Evolutionary conservation across 2,888 invertebrate genomes (phyloP).

Genomic region (Harpalus rufipes): DNA sequence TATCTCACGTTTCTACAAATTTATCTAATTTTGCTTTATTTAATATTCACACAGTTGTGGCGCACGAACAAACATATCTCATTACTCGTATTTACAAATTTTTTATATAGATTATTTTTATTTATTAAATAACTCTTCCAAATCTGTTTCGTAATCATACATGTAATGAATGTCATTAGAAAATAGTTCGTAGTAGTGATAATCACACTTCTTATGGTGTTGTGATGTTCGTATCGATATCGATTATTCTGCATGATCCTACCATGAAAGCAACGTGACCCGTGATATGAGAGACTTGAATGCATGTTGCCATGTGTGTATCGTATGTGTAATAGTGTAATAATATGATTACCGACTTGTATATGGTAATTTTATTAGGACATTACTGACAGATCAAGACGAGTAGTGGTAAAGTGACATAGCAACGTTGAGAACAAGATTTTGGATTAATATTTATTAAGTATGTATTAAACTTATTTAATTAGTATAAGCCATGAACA

Average conservation of each 20-base stretch:
- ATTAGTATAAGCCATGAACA: background rate
- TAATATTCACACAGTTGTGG: no score
- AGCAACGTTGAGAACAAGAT: background rate
- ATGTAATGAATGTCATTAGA: background rate
- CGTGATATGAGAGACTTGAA: conserved; percentile 5
- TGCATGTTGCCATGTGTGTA: conserved; percentile 28
- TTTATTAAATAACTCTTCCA: no score
- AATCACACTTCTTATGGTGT: conserved; percentile 13
- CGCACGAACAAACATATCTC: no score
- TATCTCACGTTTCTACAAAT: no score
- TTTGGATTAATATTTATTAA: background rate
- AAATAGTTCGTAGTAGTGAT: background rate
- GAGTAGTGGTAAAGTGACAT: conserved; percentile 2
- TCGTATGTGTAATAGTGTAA: conserved; percentile 25
- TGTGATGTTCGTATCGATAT: background rate
- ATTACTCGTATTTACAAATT: no score
- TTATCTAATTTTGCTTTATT: no score
- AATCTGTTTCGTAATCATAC: no score
- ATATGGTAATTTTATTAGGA: conserved; percentile 46
- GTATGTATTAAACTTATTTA: background rate
- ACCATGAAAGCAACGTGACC: conserved; percentile 42
- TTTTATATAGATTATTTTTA: no score
- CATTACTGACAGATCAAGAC: conserved; percentile 38
- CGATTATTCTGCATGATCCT: conserved; percentile 34
- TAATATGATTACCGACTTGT: conserved; percentile 38